phyloP scores from a whole-genome alignment of 92 coral and sea anemone genomes.

The Muricea muricata region DNA sequence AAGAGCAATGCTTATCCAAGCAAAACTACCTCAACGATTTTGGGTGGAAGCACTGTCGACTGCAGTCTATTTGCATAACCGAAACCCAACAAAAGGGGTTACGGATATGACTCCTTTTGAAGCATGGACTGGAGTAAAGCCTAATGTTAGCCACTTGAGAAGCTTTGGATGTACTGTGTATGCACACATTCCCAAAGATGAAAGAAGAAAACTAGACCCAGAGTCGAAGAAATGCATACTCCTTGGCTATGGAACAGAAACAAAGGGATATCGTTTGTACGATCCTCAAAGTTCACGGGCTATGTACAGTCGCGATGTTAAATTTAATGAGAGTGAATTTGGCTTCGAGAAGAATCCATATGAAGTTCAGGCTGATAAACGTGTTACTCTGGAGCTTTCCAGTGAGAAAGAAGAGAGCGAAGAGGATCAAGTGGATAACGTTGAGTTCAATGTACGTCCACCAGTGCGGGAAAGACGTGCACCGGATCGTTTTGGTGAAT shows the following conservation, averaged over 20 bases:
- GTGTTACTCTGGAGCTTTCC: slow-evolving; percentile 49
- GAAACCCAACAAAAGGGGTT: slow-evolving; percentile 57
- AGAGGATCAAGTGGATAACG: slow-evolving; percentile 38
- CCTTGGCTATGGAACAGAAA: slow-evolving; percentile 67
- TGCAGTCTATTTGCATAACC: slow-evolving; percentile 54
- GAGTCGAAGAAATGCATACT: slow-evolving; percentile 62
- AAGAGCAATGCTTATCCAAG: slow-evolving; percentile 59
- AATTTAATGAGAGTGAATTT: slow-evolving; percentile 51
- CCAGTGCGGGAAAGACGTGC: slow-evolving; percentile 62
- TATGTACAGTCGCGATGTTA: slow-evolving; percentile 63
- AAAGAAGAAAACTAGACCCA: slow-evolving; percentile 68
- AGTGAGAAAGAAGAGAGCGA: slow-evolving; percentile 23
- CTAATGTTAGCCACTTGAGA: slow-evolving; percentile 51
- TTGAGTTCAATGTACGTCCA: slow-evolving; percentile 33
- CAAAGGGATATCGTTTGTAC: slow-evolving; percentile 63
- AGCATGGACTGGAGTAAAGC: slow-evolving; percentile 67
- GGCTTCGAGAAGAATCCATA: slow-evolving; percentile 36
- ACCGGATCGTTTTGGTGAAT: slow-evolving; percentile 60
- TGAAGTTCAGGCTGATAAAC: slow-evolving; percentile 41
- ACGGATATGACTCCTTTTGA: slow-evolving; percentile 37
- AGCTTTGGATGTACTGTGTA: slow-evolving; percentile 71
- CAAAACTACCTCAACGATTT: slow-evolving; percentile 62
- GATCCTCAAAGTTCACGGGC: slow-evolving; percentile 54
- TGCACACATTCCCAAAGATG: slow-evolving; percentile 71
- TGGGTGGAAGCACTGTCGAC: slow-evolving; percentile 70